These are phyloP conservation scores for Polyommatus iphigenia DNA, from an alignment of 2,888 invertebrate genomes.

Conservation along the genomic window DNA sequence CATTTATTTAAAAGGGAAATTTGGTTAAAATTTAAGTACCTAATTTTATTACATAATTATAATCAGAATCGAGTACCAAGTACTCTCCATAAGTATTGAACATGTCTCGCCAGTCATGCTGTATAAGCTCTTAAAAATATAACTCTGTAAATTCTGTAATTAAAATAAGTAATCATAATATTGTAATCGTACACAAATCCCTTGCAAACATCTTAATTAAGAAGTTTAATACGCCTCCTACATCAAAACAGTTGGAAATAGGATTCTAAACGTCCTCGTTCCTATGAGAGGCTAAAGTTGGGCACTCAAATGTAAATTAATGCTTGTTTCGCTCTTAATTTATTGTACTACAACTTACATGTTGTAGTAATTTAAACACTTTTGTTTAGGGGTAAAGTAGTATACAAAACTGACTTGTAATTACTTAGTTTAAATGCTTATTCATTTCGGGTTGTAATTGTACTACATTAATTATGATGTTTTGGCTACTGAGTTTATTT, in stretches of 20 bases:
- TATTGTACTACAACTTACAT: neutral
- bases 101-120: too few species aligned
- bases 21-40: too few species aligned
- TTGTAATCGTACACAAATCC: neutral
- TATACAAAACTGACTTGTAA: neutral
- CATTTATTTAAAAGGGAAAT: too few species aligned
- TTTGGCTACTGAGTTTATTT: too few species aligned
- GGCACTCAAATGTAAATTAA: neutral
- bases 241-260: neutral
- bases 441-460: neutral
- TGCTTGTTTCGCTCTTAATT: constrained; percentile 13
- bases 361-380: neutral
- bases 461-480: too few species aligned
- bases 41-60: too few species aligned
- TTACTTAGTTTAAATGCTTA: neutral
- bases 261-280: neutral
- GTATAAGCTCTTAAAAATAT: neutral
- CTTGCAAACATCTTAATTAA: constrained; percentile 11
- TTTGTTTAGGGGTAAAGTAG: neutral
- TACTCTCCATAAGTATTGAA: too few species aligned
- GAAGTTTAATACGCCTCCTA: constrained; percentile 6
- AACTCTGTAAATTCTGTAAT: neutral
- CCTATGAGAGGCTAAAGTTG: neutral
- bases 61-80: too few species aligned
- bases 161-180: constrained; percentile 1